phyloP scores from a whole-genome alignment of 2,113 vertebrate genomes.

The Upupa epops region DNA sequence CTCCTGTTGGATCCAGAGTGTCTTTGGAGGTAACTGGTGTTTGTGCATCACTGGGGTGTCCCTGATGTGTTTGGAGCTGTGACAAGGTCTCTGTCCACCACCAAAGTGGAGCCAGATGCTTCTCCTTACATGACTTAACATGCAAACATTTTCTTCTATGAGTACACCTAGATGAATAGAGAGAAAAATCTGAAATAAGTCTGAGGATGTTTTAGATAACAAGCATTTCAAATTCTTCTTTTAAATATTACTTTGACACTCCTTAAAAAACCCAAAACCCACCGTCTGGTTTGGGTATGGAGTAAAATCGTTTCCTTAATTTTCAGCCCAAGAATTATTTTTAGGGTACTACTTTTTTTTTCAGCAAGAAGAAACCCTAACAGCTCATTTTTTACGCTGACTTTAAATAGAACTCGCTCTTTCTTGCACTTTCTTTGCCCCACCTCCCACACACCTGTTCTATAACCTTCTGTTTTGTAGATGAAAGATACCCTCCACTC shows the following conservation, averaged over 20 bases:
- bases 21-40: neutral
- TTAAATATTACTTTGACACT: neutral
- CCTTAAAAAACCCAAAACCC: neutral
- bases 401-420: neutral
- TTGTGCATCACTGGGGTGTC: neutral
- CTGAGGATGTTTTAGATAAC: neutral
- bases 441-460: neutral
- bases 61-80: neutral
- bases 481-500: neutral
- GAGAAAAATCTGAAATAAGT: neutral
- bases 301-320: neutral
- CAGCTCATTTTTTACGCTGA: neutral
- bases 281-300: neutral
- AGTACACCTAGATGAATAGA: neutral
- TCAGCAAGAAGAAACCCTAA: neutral
- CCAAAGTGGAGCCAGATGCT: neutral
- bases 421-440: neutral
- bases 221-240: neutral
- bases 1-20: neutral
- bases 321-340: neutral
- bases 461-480: neutral
- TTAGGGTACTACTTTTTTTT: neutral
- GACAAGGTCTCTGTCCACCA: neutral
- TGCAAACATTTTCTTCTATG: neutral
- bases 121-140: neutral